Percentiles rank a stretch among this genome's conserved stretches.
Conservation (phyloP, 2,888 invertebrate species). For the Palloptera scutellata region DNA sequence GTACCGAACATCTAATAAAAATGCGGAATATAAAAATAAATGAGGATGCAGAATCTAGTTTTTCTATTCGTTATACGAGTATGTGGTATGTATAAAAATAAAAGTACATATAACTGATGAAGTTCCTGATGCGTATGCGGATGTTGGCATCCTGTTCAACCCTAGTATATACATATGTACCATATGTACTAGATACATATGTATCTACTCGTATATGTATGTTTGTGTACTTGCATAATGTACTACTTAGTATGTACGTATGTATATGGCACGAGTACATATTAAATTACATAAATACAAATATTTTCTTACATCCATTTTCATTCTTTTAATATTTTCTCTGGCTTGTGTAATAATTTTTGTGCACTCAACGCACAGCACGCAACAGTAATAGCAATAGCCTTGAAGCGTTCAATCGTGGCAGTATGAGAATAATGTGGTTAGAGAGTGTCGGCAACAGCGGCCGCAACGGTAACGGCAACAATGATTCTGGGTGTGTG, state of each 20-base stretch:
- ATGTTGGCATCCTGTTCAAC: background rate
- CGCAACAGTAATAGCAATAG: constrained; percentile 14
- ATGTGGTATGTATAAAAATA: too few relatives aligned
- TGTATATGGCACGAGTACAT: too few relatives aligned
- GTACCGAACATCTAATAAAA: too few relatives aligned
- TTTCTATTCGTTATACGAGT: too few relatives aligned
- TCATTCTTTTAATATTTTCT: constrained; percentile 5
- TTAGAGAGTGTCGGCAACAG: too few relatives aligned
- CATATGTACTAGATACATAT: background rate
- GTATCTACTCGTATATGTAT: background rate
- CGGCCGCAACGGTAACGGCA: background rate
- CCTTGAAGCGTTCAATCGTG: constrained; percentile 28
- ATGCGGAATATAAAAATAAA: too few relatives aligned
- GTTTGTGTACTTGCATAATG: background rate
- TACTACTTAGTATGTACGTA: background rate
- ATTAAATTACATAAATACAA: background rate
- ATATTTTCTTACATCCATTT: constrained; percentile 6
- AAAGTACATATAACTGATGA: background rate
- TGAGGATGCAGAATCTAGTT: too few relatives aligned
- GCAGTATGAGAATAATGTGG: constrained; percentile 6
- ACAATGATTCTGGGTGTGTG: background rate
- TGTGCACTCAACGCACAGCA: background rate
- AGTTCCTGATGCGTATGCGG: background rate
- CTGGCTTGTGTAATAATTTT: too few relatives aligned
- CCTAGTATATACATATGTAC: background rate